phyloP scores from a whole-genome alignment of 1,140 invertebrate genomes.

The Aphis craccivora region DNA sequence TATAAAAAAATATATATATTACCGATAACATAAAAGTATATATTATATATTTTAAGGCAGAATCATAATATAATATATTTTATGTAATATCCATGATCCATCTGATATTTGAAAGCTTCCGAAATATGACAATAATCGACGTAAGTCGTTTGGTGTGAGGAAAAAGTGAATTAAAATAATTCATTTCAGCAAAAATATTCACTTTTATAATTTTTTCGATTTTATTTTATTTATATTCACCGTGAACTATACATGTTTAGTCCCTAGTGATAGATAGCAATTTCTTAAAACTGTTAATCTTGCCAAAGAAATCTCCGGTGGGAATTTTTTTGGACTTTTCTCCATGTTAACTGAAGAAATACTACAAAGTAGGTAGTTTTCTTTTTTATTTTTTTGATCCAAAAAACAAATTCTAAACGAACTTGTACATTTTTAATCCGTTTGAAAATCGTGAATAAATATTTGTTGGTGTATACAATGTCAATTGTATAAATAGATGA shows the following conservation, averaged over 20 bases:
- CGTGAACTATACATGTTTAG: not conserved
- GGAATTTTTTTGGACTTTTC: not conserved
- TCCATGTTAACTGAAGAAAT: not conserved
- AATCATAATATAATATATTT: not conserved
- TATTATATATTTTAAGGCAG: too few relatives aligned
- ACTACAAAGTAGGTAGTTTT: not conserved
- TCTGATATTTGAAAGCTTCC: not conserved
- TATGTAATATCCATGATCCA: not conserved
- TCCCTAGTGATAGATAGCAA: not conserved
- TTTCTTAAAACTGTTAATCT: not conserved
- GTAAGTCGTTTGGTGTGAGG: not conserved
- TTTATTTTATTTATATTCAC: not conserved
- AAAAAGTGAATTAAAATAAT: not conserved
- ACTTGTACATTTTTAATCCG: not conserved
- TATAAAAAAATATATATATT: not conserved
- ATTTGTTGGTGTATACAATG: not conserved
- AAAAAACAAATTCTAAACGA: not conserved
- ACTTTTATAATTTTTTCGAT: not conserved
- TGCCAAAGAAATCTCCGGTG: not conserved
- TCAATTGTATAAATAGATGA: not conserved
- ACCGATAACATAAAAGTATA: too few relatives aligned
- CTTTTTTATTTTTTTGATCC: not conserved
- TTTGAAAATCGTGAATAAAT: not conserved
- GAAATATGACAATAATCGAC: not conserved
- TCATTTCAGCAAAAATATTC: not conserved